Percentiles rank a stretch among this genome's conserved stretches.
phyloP scores from a whole-genome alignment of 2,113 vertebrate genomes.

The Lagenorhynchus albirostris region DNA sequence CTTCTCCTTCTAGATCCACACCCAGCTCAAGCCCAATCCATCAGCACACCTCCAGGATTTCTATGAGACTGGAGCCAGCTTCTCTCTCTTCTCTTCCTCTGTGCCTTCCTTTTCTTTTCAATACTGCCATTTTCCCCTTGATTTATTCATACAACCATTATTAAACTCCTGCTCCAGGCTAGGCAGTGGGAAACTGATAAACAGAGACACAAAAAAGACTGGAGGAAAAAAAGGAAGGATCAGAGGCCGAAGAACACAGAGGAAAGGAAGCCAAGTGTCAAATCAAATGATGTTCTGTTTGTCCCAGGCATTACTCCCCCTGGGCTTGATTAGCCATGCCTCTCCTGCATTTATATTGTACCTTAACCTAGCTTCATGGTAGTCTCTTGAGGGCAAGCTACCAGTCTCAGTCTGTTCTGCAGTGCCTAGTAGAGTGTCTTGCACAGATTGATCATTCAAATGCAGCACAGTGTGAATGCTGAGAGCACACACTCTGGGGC shows the following conservation, averaged over 20 bases:
- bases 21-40: no score
- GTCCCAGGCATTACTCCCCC: not conserved
- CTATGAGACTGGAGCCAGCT: not conserved
- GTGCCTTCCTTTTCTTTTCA: not conserved
- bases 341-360: not conserved
- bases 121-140: not conserved
- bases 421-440: accelerated
- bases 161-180: not conserved
- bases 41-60: not conserved
- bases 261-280: not conserved
- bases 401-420: not conserved
- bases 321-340: not conserved
- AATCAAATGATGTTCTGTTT: not conserved
- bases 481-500: not conserved
- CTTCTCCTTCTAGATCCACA: not conserved
- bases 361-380: accelerated
- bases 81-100: not conserved
- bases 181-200: not conserved
- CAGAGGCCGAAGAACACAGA: not conserved
- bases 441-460: accelerated
- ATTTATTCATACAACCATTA: slow-evolving; percentile 31
- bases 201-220: not conserved
- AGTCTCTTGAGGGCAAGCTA: not conserved
- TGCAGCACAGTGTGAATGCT: accelerated
- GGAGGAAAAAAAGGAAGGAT: not conserved